Evolutionary conservation across 2,113 vertebrate genomes (phyloP), one percentile per base, ranked within the genome.

Genomic region (Lepus americanus): DNA sequence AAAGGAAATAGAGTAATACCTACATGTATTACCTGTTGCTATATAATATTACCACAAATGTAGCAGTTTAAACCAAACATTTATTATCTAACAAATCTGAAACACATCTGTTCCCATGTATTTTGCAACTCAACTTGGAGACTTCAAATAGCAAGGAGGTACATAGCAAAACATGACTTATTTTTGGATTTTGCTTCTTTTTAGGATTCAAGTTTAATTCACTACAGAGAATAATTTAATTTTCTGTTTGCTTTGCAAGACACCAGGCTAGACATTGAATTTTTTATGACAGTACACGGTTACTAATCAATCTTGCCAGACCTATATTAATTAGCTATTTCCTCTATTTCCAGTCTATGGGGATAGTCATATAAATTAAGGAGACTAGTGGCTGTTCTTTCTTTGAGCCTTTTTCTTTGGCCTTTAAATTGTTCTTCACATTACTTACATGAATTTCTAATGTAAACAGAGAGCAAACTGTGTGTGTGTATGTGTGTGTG

Each of bases 401-500:
- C 53, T 85, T 82, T 78, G 53, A 85, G 33, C 70, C 77, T 83
- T 85, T 97, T 87, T 94, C 49, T 93, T 90, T 87, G 53, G n/a
- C 6, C 44, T 94, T 88, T 95, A 86, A 87, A 89, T 92, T 74
- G 64, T 53, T 94, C 61, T 94, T 95, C 78, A 53, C 20, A 59
- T 91, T 92, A 92, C 27, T 85, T 93, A 36, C 92, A 88, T 89
- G 93, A 94, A 95, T 96, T 94, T 96, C 88, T 95, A 64, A 87
- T 96, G 76, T 95, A 96, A 97, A 94, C 95, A 94, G 89, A 92
- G 79, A 93, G 55, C 49, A 92, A 92, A 94, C 92, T 96, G 69
- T 82, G 33, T 88, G 16, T 92, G n/a, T 91, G 59, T 78, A 59
- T 36, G 49, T 66, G 20, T 64, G 49, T 49, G 9, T 88, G 59